Base-by-base conservation (phyloP, 2,888 invertebrate species). In the Epiblema foenella region DNA sequence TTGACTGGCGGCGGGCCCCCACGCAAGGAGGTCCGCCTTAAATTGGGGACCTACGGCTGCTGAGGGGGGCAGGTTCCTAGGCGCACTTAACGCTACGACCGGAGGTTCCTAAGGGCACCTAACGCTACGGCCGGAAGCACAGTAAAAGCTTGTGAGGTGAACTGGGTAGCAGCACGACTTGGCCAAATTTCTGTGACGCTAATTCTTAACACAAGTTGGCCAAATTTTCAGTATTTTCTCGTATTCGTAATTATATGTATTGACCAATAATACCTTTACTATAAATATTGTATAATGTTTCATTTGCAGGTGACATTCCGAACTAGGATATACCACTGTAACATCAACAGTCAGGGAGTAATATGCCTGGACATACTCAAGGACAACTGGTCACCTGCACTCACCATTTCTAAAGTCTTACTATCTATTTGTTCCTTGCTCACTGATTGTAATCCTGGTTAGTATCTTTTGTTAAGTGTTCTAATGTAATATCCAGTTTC, bases 301-400 rank as follows among this genome's bases (percentile, higher is more conserved):
- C 54, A 58, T 65, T 87, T 89, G n/a, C 87, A 96, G 96, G 97
- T 97, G 73, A 97, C 97, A 85, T 98, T 98, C 94, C 95, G 97
- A 76, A 99, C 99, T 76, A 96, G 99, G 85, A 99, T 99, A 93
- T 99, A 99, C 93, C 99, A 99, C 90, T 99, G 99, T 95, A 99
- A 99, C 94, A 99, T 99, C 89, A 99, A 99, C 95, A 98, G 98
- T 88, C 98, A 99, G 94, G 99, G 99, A 73, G 98, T 98, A 74
- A 99, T 99, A 88, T 99, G 99, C 91, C 95, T 99, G 94, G 99
- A 99, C 90, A 99, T 99, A 83, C 95, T 99, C 79, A 99, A 99
- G 93, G 99, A 99, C 91, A 99, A 99, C 92, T 99, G 99, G 99
- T 98, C 98, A 42, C 99, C 99, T n/a, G 99, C 99, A 57, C 94